A percentile compares a stretch with the other conserved stretches of the same genome.
Evolutionary conservation across 2,113 vertebrate species (phyloP).

Genomic region (Syngnathoides biaculeatus): DNA sequence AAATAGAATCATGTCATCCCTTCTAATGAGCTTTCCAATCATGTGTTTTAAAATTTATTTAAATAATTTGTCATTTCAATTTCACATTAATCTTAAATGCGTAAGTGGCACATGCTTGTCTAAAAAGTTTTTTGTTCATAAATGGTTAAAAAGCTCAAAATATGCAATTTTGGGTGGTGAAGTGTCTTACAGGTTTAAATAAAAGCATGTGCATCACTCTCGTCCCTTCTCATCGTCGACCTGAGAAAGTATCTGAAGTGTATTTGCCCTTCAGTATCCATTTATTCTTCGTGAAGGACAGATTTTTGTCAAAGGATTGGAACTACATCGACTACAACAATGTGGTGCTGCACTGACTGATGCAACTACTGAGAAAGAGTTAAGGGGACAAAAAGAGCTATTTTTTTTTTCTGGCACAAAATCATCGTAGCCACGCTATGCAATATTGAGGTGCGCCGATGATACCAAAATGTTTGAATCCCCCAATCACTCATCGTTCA

Average conservation of each 20-base stretch:
- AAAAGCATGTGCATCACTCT: neutral
- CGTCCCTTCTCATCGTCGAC: neutral
- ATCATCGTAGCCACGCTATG: neutral
- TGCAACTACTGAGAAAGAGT: conserved; percentile 33
- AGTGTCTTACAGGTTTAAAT: neutral
- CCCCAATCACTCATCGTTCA: neutral
- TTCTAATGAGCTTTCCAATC: neutral
- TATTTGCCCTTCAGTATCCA: conserved; percentile 15
- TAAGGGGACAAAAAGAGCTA: neutral
- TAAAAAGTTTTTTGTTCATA: neutral
- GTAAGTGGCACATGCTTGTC: neutral
- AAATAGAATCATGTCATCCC: neutral
- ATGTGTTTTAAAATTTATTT: neutral
- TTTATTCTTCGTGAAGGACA: conserved; percentile 34
- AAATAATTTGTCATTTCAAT: neutral
- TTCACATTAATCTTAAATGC: no score
- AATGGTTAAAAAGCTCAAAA: neutral
- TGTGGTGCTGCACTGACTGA: conserved; percentile 29
- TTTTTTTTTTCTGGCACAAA: conserved; percentile 17
- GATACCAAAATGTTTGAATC: neutral
- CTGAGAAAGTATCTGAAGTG: conserved; percentile 7
- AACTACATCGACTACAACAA: conserved; percentile 16
- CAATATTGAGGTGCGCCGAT: neutral
- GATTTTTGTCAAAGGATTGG: conserved; percentile 5
- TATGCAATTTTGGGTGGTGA: neutral